Evolutionary conservation across 2,888 invertebrate species (phyloP).

Genomic region (Oasisia sp.): DNA sequence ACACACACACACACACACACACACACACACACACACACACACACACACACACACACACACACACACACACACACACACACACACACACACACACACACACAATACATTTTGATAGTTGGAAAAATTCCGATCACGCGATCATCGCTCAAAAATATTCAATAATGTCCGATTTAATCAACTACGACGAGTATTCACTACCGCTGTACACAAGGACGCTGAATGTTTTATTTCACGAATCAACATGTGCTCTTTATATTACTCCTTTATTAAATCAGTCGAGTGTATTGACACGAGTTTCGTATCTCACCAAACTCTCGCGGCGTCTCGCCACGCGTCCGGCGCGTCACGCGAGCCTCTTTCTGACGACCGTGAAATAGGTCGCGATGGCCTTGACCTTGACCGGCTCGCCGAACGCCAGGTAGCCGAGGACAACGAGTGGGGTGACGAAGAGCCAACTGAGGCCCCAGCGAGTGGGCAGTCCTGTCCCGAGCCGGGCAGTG

Average conservation of each 20-base stretch:
- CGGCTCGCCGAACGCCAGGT: neutral
- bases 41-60: constrained; percentile 18
- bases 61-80: constrained; percentile 29
- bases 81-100: neutral
- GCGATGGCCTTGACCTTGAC: neutral
- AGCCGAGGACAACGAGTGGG: neutral
- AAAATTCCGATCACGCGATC: neutral
- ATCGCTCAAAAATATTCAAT: neutral
- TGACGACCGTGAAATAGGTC: neutral
- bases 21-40: neutral
- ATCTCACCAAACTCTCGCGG: neutral
- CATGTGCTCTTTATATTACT: neutral
- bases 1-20: neutral
- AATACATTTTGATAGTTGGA: neutral
- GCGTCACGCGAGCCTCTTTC: neutral
- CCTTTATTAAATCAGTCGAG: neutral
- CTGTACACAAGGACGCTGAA: neutral
- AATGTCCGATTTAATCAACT: neutral
- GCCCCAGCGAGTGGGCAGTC: neutral
- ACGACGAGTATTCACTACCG: neutral
- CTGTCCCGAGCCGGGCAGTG: neutral
- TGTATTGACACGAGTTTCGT: neutral
- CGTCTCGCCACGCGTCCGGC: neutral
- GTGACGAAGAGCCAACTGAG: neutral
- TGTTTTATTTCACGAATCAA: neutral